A percentile compares a stretch with the other conserved stretches of the same genome.
These are phyloP conservation scores for Sibirionetta formosa DNA, from an alignment of 2,797 vertebrate genomes.

Conservation along the genomic window DNA sequence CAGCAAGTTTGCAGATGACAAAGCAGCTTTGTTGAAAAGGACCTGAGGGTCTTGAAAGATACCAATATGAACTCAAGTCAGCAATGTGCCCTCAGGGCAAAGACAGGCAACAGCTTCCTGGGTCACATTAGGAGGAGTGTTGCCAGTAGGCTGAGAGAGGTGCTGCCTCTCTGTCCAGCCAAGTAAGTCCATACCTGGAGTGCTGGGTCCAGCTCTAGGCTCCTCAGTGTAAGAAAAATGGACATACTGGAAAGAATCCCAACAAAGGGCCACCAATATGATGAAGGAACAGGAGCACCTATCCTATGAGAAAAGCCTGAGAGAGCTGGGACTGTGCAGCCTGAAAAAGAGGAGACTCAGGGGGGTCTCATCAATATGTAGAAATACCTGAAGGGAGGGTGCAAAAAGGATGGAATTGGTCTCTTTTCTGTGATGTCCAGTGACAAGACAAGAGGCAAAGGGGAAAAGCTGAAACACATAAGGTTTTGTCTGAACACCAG, in stretches of 20 bases:
- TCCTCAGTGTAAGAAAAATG: background rate
- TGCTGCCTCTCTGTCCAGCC: background rate
- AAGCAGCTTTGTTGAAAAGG: background rate
- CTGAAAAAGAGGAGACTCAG: background rate
- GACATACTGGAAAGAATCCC: background rate
- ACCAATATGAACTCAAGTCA: background rate
- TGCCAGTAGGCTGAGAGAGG: accelerated
- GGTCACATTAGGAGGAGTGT: background rate
- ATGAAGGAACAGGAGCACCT: background rate
- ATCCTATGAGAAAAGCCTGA: background rate
- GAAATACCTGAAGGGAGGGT: background rate
- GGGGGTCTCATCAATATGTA: background rate
- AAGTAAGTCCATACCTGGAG: background rate
- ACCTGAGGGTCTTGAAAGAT: background rate
- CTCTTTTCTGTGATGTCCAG: background rate
- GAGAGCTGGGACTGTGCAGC: background rate
- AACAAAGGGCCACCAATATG: background rate
- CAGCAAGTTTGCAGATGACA: background rate
- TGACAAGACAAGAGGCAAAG: background rate
- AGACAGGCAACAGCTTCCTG: background rate
- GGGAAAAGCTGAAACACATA: background rate
- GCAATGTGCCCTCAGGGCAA: accelerated
- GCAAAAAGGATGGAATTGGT: background rate
- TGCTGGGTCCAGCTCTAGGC: background rate
- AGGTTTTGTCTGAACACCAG: background rate